These are phyloP conservation scores for Acanthococcus lagerstroemiae DNA, from an alignment of 2,888 invertebrate species.

Conservation along the genomic window DNA sequence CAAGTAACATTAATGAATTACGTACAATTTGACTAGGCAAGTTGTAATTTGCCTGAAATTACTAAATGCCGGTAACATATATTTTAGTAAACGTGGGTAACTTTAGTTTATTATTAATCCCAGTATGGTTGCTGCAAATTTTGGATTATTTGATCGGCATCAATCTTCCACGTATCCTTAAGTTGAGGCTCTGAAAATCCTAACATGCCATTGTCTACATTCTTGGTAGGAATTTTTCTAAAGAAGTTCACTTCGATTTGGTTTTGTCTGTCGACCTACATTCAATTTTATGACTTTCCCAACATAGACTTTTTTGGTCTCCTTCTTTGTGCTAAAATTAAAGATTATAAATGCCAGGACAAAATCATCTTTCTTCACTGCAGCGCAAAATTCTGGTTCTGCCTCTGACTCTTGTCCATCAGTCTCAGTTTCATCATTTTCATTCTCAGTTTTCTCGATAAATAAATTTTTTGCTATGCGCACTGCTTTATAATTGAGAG, in stretches of 20 bases:
- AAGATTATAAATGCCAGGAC: no score
- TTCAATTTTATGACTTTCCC: neutral
- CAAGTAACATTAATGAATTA: no score
- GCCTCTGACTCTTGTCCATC: neutral
- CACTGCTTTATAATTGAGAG: neutral
- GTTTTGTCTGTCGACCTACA: neutral
- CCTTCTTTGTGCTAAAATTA: no score
- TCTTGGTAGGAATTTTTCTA: neutral
- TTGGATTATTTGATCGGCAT: neutral
- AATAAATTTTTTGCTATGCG: neutral
- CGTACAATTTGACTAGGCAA: no score
- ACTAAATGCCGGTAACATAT: no score
- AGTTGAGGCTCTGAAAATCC: neutral
- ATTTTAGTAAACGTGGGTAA: no score
- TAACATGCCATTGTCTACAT: neutral
- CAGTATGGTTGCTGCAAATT: neutral
- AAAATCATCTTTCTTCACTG: no score
- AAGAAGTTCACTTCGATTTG: neutral
- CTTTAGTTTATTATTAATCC: no score
- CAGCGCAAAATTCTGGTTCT: no score
- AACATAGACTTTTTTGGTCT: neutral
- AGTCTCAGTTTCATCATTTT: neutral
- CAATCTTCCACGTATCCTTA: neutral
- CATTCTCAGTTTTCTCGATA: neutral
- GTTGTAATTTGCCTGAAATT: no score